Evolutionary conservation across 92 coral and sea anemone genomes (phyloP).

Genomic region (Nematostella vectensis): DNA sequence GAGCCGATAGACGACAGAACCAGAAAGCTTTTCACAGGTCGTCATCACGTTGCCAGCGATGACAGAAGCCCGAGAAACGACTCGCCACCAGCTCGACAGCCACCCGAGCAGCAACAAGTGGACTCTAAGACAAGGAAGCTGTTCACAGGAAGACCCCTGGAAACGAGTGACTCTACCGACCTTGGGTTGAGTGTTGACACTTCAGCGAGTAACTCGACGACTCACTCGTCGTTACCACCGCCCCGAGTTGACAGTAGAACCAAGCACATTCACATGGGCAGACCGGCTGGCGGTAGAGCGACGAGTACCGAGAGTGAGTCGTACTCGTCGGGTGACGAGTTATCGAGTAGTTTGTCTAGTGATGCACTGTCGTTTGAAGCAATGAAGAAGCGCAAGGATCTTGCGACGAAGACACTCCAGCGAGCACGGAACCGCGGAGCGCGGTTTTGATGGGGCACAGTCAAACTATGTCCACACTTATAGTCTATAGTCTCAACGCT

Average conservation of each 20-base stretch:
- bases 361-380: slow-evolving; percentile 32
- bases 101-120: not conserved
- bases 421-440: slow-evolving; percentile 39
- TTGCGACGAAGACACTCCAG: slow-evolving; percentile 34
- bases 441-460: no score
- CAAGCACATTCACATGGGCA: not conserved
- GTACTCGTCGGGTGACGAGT: slow-evolving; percentile 22
- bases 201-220: no score
- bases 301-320: not conserved
- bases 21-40: slow-evolving; percentile 8
- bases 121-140: slow-evolving; percentile 3
- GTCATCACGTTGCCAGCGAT: no score
- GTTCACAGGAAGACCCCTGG: slow-evolving; percentile 8
- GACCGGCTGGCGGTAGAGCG: not conserved
- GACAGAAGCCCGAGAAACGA: no score
- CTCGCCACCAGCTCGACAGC: no score
- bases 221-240: not conserved
- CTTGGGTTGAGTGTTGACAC: no score
- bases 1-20: not conserved
- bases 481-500: no score
- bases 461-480: no score
- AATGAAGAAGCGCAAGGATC: slow-evolving; percentile 40
- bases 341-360: slow-evolving; percentile 15
- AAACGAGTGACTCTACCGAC: not conserved
- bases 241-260: not conserved